Percentiles rank a stretch among this genome's conserved stretches.
Conservation (phyloP, 2,113 vertebrate genomes). For the Lepisosteus osseus region DNA sequence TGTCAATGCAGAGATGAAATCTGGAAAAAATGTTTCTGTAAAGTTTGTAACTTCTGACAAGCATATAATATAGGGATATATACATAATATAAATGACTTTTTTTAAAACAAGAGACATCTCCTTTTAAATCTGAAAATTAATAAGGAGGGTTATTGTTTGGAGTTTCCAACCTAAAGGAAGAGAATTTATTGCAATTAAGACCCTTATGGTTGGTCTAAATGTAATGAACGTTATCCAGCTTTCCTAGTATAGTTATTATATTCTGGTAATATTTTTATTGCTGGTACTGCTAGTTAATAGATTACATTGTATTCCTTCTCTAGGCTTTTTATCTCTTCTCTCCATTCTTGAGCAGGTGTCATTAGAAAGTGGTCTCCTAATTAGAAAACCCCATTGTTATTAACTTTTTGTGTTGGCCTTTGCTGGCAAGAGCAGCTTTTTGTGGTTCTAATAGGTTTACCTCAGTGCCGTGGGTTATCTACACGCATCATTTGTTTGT, state of each 20-base stretch:
- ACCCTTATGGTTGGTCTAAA: neutral
- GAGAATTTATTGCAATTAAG: too few species aligned
- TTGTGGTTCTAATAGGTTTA: slow-evolving; percentile 49
- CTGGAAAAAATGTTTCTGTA: too few species aligned
- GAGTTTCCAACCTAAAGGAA: too few species aligned
- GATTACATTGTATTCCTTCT: slow-evolving; percentile 35
- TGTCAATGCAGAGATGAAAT: too few species aligned
- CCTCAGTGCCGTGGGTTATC: slow-evolving; percentile 15
- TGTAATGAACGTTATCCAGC: neutral
- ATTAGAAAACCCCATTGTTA: slow-evolving; percentile 49
- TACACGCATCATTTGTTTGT: slow-evolving; percentile 16
- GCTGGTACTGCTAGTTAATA: slow-evolving; percentile 41
- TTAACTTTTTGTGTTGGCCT: too few species aligned
- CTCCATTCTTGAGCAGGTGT: slow-evolving; percentile 30
- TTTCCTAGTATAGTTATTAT: neutral
- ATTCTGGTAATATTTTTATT: neutral
- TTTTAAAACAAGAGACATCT: too few species aligned
- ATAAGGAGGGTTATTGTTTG: too few species aligned
- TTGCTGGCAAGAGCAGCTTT: slow-evolving; percentile 47
- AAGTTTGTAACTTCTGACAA: neutral
- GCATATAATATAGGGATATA: too few species aligned
- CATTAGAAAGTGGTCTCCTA: slow-evolving; percentile 48
- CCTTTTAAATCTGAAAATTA: too few species aligned
- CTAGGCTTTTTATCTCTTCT: slow-evolving; percentile 23
- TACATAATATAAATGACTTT: too few species aligned